A percentile compares a stretch with the other conserved stretches of the same genome.
Conservation (phyloP, 2,797 vertebrate species). For the Periophthalmus magnuspinnatus region DNA sequence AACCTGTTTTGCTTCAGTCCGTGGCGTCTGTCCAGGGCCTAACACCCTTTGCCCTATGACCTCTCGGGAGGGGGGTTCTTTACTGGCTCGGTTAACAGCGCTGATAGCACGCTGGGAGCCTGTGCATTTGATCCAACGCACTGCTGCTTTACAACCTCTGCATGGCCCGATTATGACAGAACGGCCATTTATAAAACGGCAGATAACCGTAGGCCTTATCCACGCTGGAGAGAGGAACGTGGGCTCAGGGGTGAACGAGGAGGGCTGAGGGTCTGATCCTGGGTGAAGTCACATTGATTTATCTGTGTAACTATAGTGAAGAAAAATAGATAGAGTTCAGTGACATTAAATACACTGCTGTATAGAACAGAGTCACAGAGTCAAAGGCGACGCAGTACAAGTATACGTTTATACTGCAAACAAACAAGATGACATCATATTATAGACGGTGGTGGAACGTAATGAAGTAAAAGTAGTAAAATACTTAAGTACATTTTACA, state of each 20-base stretch:
- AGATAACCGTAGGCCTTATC: constrained; percentile 32
- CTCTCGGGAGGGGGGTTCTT: constrained; percentile 63
- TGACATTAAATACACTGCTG: not conserved
- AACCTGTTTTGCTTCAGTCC: constrained; percentile 57
- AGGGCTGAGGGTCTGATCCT: constrained; percentile 1
- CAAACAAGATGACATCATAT: too few species aligned
- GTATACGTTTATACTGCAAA: not conserved
- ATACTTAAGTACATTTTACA: too few species aligned
- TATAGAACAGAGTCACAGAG: not conserved
- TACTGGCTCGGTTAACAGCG: constrained; percentile 64
- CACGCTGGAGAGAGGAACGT: constrained; percentile 14
- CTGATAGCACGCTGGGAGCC: constrained; percentile 71
- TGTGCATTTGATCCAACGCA: constrained; percentile 58
- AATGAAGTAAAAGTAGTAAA: too few species aligned
- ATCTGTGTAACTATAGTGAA: not conserved
- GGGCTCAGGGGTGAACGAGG: not conserved
- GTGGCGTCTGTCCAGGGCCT: constrained; percentile 74
- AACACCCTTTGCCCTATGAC: constrained; percentile 74
- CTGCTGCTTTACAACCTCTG: constrained; percentile 49
- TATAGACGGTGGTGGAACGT: too few species aligned
- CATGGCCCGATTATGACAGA: constrained; percentile 38
- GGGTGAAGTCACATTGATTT: not conserved
- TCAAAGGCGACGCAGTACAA: not conserved
- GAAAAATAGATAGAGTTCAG: not conserved
- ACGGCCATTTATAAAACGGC: constrained; percentile 30